Conservation (phyloP, 1,140 invertebrate genomes). For the Prorops nasuta region DNA sequence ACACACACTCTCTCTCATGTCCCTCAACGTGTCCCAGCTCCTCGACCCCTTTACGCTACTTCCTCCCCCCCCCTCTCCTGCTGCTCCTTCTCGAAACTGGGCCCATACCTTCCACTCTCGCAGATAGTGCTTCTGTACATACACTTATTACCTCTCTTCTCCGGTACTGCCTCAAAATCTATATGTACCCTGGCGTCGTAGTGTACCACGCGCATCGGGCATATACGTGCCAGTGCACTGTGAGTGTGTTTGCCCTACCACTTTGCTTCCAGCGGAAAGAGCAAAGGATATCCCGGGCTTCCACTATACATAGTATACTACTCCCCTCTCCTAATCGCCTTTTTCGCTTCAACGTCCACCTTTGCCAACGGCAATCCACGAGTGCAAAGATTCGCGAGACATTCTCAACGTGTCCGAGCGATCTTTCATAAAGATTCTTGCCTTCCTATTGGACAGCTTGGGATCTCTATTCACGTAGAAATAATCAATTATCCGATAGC, state of each 20-base stretch:
- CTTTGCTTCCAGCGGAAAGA: background rate
- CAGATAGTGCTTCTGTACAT: background rate
- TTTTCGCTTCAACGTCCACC: background rate
- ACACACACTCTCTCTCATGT: too few species aligned
- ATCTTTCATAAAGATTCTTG: background rate
- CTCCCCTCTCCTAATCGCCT: too few species aligned
- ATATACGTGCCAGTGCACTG: too few species aligned
- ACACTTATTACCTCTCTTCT: background rate
- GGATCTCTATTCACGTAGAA: too few species aligned
- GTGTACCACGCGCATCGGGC: background rate
- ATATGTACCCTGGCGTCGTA: background rate
- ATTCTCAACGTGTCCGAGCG: too few species aligned
- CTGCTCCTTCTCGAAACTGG: background rate
- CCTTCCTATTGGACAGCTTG: background rate
- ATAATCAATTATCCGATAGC: too few species aligned
- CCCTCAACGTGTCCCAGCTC: too few species aligned
- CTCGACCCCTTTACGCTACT: background rate
- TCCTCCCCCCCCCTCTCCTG: background rate
- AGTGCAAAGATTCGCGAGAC: background rate
- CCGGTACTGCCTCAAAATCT: too few species aligned
- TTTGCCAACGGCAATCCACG: background rate
- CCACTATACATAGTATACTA: too few species aligned
- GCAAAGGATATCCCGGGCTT: background rate
- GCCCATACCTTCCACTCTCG: background rate
- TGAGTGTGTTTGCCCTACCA: background rate